These are phyloP conservation scores for Drosophila eohydei DNA, from an alignment of 2,888 invertebrate species.

Conservation along the genomic window DNA sequence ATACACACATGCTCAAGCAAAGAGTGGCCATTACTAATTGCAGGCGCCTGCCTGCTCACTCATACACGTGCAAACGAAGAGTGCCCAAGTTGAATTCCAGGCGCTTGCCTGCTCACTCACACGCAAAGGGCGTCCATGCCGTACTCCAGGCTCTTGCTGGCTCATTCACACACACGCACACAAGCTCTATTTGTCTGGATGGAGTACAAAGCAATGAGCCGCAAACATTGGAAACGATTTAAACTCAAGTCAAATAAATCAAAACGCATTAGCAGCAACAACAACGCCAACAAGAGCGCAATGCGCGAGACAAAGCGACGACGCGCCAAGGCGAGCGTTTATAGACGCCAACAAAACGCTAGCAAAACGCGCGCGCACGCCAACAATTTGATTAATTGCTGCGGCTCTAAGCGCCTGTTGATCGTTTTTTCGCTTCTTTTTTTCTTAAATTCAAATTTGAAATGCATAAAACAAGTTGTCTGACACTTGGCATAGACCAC, in stretches of 20 bases:
- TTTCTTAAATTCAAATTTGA: conserved; percentile 12
- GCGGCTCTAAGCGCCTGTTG: conserved; percentile 17
- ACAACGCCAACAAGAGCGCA: conserved; percentile 10
- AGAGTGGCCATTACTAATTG: background rate
- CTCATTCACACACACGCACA: conserved; percentile 1
- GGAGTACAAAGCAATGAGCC: conserved; percentile 12
- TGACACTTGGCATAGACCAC: conserved; percentile 45
- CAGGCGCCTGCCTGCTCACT: background rate
- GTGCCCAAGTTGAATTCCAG: background rate
- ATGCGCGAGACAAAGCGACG: conserved; percentile 49
- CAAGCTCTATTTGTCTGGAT: background rate
- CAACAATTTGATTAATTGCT: conserved; percentile 66
- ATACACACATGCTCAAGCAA: background rate
- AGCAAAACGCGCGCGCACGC: conserved; percentile 55
- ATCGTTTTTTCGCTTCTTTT: conserved; percentile 26
- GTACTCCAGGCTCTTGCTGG: background rate
- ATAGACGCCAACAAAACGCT: conserved; percentile 56
- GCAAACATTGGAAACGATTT: conserved; percentile 52
- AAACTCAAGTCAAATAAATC: conserved; percentile 55
- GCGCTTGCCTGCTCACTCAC: background rate
- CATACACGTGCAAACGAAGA: background rate
- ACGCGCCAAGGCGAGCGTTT: conserved; percentile 30
- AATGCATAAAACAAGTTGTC: conserved; percentile 36
- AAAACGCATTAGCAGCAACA: conserved; percentile 42
- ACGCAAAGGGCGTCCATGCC: background rate